These are phyloP conservation scores for Rhynchopsitta pachyrhyncha DNA, from an alignment of 2,113 vertebrate genomes.

Conservation along the genomic window DNA sequence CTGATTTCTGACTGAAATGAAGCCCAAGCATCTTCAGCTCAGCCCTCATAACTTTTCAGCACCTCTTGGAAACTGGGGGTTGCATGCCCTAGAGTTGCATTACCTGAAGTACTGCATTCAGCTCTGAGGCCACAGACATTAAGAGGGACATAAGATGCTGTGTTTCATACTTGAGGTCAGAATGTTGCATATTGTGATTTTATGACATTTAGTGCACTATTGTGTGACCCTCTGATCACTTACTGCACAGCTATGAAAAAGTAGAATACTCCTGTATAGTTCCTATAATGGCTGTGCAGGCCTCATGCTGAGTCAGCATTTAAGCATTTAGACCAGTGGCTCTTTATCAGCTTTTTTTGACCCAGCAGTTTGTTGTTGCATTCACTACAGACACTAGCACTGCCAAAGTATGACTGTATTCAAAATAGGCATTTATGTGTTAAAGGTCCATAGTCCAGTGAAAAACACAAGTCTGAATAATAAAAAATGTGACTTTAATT, in stretches of 20 bases:
- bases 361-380: neutral
- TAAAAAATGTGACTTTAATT: neutral
- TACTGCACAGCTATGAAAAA: neutral
- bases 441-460: neutral
- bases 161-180: neutral
- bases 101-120: neutral
- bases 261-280: neutral
- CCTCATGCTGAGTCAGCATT: neutral
- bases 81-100: neutral
- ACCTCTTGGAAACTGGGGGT: rapidly evolving
- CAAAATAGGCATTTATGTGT: neutral
- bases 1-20: neutral
- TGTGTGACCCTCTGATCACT: neutral
- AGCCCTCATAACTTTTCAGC: neutral
- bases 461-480: neutral
- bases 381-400: neutral
- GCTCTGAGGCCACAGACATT: neutral
- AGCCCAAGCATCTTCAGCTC: neutral
- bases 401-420: neutral
- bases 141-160: neutral
- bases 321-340: neutral
- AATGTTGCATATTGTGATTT: neutral
- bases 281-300: neutral
- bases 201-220: neutral
- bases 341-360: neutral